Evolutionary conservation across 2,888 invertebrate species (phyloP), one percentile per base, ranked within the genome.

Genomic region (Xanthia icteritia): DNA sequence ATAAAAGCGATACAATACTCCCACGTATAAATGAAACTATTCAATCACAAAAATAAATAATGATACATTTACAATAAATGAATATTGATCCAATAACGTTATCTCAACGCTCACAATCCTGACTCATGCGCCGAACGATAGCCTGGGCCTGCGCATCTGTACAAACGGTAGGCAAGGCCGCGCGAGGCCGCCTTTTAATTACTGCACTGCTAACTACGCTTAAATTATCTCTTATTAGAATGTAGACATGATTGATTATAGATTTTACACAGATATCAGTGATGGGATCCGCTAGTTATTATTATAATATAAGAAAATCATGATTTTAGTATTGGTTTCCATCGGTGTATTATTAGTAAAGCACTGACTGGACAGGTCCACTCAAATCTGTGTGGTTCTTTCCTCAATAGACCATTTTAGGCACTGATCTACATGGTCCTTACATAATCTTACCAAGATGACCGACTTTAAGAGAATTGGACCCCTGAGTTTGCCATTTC

Each of bases 101-200:
- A 85, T 86, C 85, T 80, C 42, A 75, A 77, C 48, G 81, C 69
- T 84, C 78, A 78, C 78, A 81, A 83, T 77, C 73, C 81, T 92
- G 91, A 92, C 84, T 91, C 91, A 91, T 79, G 73, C 67, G 48
- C 71, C 82, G 83, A 70, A 87, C 86, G 87, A 80, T 86, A 88
- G 83, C 86, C 72, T 78, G 86, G 88, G 88, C 88, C 71, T 82
- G 89, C 89, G 91, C 94, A 94, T 93, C 94, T 95, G 94, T 91
- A 87, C 92, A 94, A 94, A 94, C 93, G 90, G 85, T 82, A 85
- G 88, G 89, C 95, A 94, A 94, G 95, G 95, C 90, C 94, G 92
- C 71, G 79, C 92, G 92, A 92, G 93, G 94, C 92, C 92, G 90
- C 84, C 87, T 89, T 90, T 90, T 92, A 92, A 93, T 93, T 92